Conservation (phyloP, 2,113 vertebrate genomes). For the Dicerorhinus sumatrensis region DNA sequence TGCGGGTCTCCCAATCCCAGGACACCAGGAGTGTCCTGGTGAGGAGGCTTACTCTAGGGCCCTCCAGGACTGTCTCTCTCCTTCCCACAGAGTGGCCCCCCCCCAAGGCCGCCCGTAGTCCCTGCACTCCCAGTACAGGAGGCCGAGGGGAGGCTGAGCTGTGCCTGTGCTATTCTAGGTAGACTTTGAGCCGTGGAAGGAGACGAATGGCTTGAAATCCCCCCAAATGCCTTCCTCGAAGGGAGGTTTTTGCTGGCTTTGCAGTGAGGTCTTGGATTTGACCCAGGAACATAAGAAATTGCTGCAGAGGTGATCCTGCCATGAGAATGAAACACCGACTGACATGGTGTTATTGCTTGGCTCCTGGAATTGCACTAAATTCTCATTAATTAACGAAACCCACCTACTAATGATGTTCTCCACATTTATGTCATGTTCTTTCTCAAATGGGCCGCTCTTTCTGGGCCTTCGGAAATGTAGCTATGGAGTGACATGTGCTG, state of each 20-base stretch:
- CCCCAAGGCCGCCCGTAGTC: background rate
- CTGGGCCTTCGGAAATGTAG: background rate
- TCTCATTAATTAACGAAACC: background rate
- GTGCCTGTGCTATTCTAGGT: background rate
- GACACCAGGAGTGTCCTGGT: background rate
- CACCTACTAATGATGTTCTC: background rate
- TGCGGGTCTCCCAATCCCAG: fast-evolving
- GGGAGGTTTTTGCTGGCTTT: background rate
- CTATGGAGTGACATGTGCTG: background rate
- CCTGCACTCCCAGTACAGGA: background rate
- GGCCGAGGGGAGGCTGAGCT: background rate
- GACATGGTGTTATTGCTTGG: fast-evolving
- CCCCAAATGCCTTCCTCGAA: background rate
- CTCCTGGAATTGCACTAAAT: background rate
- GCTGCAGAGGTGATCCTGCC: background rate
- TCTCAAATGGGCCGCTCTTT: background rate
- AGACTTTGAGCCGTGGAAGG: background rate
- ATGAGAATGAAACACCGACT: background rate
- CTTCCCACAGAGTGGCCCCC: background rate
- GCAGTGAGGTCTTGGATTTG: background rate
- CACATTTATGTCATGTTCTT: background rate
- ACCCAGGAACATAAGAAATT: background rate
- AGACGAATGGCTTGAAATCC: background rate
- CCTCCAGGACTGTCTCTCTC: background rate
- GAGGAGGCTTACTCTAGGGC: fast-evolving